phyloP scores from a whole-genome alignment of 2,113 vertebrate genomes.

The Hippoglossus stenolepis region DNA sequence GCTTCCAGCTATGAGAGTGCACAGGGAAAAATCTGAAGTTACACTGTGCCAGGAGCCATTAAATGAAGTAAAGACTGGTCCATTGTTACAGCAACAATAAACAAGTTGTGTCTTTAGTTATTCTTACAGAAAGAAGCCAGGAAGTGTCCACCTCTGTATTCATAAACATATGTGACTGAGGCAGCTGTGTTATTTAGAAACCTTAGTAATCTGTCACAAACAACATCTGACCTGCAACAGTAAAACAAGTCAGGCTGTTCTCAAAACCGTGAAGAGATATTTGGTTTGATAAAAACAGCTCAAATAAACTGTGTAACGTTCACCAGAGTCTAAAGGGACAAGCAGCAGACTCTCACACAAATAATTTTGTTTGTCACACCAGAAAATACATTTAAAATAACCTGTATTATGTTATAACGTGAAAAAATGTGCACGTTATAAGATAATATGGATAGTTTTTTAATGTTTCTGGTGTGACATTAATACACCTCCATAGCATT shows the following conservation, averaged over 20 bases:
- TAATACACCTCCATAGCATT: too few species aligned
- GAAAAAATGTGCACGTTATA: too few species aligned
- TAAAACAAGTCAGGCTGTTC: not conserved
- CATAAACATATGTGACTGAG: too few species aligned
- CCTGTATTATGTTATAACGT: too few species aligned
- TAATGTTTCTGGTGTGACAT: too few species aligned
- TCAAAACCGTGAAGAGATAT: not conserved
- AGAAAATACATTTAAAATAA: too few species aligned
- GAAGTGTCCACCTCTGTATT: not conserved
- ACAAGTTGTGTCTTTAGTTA: not conserved
- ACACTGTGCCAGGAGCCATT: not conserved
- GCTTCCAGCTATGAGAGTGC: not conserved
- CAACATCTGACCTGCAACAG: not conserved
- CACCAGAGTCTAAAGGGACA: not conserved
- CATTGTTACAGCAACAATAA: not conserved
- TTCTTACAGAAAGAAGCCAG: not conserved
- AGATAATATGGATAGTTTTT: too few species aligned
- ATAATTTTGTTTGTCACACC: not conserved
- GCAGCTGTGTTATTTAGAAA: not conserved
- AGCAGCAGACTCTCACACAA: not conserved
- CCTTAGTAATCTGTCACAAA: not conserved
- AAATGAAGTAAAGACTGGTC: not conserved
- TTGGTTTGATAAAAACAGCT: not conserved
- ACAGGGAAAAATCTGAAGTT: too few species aligned
- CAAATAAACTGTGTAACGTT: not conserved